Conservation (phyloP, 2,797 vertebrate species). For the Helostoma temminkii region DNA sequence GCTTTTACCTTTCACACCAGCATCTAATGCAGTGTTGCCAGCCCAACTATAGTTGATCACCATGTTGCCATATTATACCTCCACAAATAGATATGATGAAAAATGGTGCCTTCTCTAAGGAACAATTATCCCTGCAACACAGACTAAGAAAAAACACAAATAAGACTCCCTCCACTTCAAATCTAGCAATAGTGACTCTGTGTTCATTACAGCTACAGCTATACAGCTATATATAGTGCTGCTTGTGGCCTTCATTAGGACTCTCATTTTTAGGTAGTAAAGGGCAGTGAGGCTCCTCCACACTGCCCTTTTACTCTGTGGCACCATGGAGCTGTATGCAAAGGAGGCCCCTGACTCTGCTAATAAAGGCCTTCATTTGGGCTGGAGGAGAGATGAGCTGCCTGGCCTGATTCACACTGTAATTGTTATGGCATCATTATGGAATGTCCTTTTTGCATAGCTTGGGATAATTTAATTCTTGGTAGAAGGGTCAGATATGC, state of each 20-base stretch:
- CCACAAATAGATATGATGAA: constrained; percentile 47
- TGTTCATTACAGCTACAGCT: constrained; percentile 79
- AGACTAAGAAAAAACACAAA: constrained; percentile 60
- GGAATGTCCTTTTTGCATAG: constrained; percentile 57
- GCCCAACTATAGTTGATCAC: constrained; percentile 22
- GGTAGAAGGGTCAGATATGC: constrained; percentile 61
- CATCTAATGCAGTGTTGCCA: background rate
- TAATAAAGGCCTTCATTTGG: constrained; percentile 75
- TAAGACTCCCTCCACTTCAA: constrained; percentile 23
- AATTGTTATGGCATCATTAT: constrained; percentile 70
- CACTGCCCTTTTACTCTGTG: constrained; percentile 73
- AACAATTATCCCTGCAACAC: constrained; percentile 61
- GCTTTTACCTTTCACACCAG: background rate
- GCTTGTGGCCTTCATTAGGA: constrained; percentile 80
- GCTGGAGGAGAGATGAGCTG: constrained; percentile 72
- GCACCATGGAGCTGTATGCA: constrained; percentile 68
- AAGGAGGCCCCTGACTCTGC: constrained; percentile 57
- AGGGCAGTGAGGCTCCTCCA: constrained; percentile 61
- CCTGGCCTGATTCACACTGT: constrained; percentile 58
- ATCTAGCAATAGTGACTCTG: constrained; percentile 33
- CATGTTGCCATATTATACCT: constrained; percentile 33
- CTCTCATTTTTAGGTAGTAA: constrained; percentile 70
- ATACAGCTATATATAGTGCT: constrained; percentile 75
- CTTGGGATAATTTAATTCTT: constrained; percentile 60
- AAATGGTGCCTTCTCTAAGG: constrained; percentile 45